Percentiles rank a stretch among this genome's conserved stretches.
phyloP scores from a whole-genome alignment of 2,113 vertebrate species.

The Muntiacus muntjak region DNA sequence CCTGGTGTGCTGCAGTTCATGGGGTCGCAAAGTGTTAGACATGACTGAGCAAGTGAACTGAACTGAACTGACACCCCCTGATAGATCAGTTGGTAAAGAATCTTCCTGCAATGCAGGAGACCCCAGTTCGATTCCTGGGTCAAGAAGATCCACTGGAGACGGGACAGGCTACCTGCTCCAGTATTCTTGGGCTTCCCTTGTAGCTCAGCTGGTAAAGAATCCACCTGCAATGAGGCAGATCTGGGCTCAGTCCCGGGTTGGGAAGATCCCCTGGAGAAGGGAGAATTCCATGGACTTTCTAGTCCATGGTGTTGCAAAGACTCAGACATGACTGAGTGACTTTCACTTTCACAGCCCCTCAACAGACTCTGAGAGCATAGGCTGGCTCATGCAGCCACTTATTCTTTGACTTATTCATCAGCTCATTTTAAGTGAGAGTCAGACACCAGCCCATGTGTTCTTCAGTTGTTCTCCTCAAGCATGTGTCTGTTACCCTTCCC shows the following conservation, averaged over 20 bases:
- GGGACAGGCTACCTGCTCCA: not conserved
- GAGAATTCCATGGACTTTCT: not conserved
- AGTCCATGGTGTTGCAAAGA: not conserved
- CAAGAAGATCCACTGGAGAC: rapidly evolving
- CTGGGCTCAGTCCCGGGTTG: not conserved
- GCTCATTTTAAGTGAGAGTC: not conserved
- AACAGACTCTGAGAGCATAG: not conserved
- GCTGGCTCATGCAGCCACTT: not conserved
- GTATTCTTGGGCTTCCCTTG: not conserved
- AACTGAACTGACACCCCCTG: not conserved
- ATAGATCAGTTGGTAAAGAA: not conserved
- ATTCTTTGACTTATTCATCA: not conserved
- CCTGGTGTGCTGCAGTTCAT: not conserved
- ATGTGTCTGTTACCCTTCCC: not conserved
- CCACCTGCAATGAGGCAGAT: not conserved
- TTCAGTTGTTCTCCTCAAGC: not conserved
- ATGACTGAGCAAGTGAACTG: rapidly evolving
- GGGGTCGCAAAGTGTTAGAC: rapidly evolving
- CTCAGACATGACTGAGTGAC: not conserved
- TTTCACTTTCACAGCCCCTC: not conserved
- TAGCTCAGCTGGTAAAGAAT: not conserved
- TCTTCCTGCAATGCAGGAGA: not conserved
- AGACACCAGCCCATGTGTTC: not conserved
- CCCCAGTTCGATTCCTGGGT: not conserved
- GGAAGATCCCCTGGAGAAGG: not conserved